phyloP scores from a whole-genome alignment of 2,888 invertebrate species.

The Petrolisthes manimaculis region DNA sequence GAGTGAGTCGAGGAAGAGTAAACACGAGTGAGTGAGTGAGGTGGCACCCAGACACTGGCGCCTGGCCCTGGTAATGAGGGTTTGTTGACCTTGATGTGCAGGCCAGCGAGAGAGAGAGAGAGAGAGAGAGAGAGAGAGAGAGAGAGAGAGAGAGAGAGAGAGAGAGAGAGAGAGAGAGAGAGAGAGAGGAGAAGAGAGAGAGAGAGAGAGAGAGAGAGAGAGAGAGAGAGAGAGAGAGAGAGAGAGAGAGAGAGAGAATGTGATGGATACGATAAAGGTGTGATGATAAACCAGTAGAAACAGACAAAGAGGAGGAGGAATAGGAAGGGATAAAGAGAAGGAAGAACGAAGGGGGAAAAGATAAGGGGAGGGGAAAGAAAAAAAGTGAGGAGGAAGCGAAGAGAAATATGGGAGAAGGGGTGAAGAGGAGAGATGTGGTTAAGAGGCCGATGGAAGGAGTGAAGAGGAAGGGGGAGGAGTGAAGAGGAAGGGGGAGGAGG shows the following conservation, averaged over 20 bases:
- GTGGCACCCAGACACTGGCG: not conserved
- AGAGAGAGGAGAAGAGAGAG: not conserved
- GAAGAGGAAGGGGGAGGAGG: no score
- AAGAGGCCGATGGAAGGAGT: no score
- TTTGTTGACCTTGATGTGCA: not conserved
- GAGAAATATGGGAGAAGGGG: no score
- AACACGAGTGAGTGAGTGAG: not conserved
- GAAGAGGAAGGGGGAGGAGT: no score
- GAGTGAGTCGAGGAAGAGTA: not conserved
- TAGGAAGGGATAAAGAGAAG: not conserved
- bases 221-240: conserved; percentile 13
- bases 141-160: conserved; percentile 13
- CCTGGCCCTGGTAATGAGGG: not conserved
- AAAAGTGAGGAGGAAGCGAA: no score
- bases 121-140: not conserved
- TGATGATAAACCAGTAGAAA: not conserved
- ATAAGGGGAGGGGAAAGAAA: not conserved
- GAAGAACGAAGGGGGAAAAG: not conserved
- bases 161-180: not conserved
- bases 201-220: not conserved
- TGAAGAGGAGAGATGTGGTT: no score
- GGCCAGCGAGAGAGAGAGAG: not conserved
- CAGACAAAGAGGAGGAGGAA: conserved; percentile 1
- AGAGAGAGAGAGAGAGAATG: not conserved
- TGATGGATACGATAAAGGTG: not conserved